A percentile compares a stretch with the other conserved stretches of the same genome.
These are phyloP conservation scores for Eulemur rufifrons DNA, from an alignment of 2,113 vertebrate genomes.

Conservation along the genomic window DNA sequence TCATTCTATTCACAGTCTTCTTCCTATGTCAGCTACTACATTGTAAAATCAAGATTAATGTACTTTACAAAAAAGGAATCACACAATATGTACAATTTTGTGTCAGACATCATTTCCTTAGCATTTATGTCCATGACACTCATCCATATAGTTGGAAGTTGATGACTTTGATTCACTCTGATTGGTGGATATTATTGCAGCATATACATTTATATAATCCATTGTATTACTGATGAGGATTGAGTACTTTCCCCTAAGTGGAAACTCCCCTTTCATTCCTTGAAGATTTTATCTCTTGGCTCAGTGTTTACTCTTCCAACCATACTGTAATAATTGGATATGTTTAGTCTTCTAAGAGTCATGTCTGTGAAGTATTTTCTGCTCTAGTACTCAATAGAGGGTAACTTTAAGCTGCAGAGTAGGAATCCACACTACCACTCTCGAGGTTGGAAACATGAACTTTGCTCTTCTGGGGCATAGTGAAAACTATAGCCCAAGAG, in stretches of 20 bases:
- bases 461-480: fast-evolving
- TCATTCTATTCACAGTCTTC: not conserved
- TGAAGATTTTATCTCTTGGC: not conserved
- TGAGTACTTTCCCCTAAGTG: not conserved
- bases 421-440: no score
- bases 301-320: not conserved
- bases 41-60: not conserved
- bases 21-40: not conserved
- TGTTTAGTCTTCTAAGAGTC: not conserved
- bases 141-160: not conserved
- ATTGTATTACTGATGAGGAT: not conserved
- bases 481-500: not conserved
- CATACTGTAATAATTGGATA: not conserved
- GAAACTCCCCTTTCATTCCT: not conserved
- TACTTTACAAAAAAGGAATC: not conserved
- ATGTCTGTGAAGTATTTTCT: not conserved
- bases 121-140: not conserved
- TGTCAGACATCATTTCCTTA: not conserved
- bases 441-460: fast-evolving
- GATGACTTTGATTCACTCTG: not conserved
- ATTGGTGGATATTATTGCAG: not conserved
- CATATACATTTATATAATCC: not conserved
- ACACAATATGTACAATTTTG: not conserved
- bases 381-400: not conserved
- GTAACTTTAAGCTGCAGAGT: not conserved